Evolutionary conservation across 2,797 vertebrate species (phyloP).

Genomic region (Galago senegalensis): DNA sequence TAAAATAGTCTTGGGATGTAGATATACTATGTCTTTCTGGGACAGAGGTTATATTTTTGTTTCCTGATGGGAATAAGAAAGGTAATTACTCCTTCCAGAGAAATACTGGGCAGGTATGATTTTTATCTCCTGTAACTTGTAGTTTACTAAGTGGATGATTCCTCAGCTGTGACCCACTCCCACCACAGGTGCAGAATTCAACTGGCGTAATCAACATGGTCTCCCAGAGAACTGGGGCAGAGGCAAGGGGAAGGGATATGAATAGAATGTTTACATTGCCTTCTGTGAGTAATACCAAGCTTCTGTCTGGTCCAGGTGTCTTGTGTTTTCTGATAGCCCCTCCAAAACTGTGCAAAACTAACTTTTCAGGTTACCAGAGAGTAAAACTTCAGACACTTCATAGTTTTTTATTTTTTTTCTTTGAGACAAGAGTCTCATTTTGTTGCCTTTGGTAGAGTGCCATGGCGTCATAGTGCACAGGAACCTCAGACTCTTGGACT

Average conservation of each 20-base stretch:
- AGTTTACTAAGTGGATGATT: background rate
- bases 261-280: background rate
- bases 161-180: background rate
- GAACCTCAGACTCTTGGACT: too few species aligned
- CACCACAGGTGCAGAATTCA: background rate
- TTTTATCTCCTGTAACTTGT: background rate
- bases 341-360: background rate
- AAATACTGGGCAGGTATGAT: background rate
- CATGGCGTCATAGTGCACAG: too few species aligned
- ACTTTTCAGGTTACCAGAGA: background rate
- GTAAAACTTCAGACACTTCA: background rate
- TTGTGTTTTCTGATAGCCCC: background rate
- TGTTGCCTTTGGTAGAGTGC: too few species aligned
- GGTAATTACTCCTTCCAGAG: background rate
- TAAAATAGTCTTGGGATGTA: background rate
- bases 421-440: too few species aligned
- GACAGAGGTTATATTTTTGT: background rate
- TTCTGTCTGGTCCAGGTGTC: background rate
- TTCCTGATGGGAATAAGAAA: background rate
- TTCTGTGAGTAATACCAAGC: background rate
- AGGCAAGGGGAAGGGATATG: accelerated
- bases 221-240: accelerated
- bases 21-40: background rate
- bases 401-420: too few species aligned
- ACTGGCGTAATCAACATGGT: accelerated